Base-by-base conservation (phyloP, 2,888 invertebrate genomes). In the Scaptomyza flava region DNA sequence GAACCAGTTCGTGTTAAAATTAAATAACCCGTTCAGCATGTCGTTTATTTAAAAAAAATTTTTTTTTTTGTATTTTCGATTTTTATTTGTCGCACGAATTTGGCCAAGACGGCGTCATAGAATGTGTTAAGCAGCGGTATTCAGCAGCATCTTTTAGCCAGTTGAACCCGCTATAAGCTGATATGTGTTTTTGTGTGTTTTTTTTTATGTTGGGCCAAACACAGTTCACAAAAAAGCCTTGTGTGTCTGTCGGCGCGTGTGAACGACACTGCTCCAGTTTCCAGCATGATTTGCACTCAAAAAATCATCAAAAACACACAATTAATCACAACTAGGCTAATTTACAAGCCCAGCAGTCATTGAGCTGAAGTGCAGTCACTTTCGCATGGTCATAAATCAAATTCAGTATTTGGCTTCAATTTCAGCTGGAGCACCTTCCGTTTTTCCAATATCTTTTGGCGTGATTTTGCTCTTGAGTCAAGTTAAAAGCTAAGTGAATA, bases 191-290 rank as follows among this genome's bases (percentile, higher is more conserved):
- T 72, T 83, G 78, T 68, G 23, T 4, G 1, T 23, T 77, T 80
- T 74, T 23, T 23, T 77, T 80, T 74, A 61, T 62, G 69, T 56
- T 48, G 52, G 42, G 38, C 33, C 63, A 38, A 38, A 41, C 41
- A 42, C 50, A 48, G 59, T 57, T 65, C 47, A 59, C 64, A 60
- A 48, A 64, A 67, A 68, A 85, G 77, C 81, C 81, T 81, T 81
- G 80, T 79, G 81, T 70, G 72, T 48, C 56, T 54, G 79, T 62
- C 70, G 63, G 75, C 75, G 86, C 79, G 84, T 82, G 86, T 86
- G 82, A 76, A 67, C 65, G 57, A 53, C 46, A 57, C 41, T 83
- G 82, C 84, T 82, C 82, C 70, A 82, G 81, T 82, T 86, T 41
- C 79, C 27, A 72, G 50, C 62, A 72, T 57, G 64, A 81, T 79